phyloP scores from a whole-genome alignment of 2,888 invertebrate species.

The Archaeoteleia sp. region DNA sequence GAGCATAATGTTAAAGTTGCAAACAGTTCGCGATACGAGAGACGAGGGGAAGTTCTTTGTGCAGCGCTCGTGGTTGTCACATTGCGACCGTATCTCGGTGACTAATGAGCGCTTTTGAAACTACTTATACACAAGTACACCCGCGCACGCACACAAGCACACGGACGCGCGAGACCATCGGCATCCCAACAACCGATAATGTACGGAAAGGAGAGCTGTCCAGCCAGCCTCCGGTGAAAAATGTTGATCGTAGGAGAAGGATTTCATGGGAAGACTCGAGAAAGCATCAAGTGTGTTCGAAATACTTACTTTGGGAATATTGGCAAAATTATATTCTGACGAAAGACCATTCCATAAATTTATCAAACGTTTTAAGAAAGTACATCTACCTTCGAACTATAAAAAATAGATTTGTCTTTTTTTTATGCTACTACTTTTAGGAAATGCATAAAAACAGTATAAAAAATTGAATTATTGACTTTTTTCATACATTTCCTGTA shows the following conservation, averaged over 20 bases:
- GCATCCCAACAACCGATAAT: conserved; percentile 37
- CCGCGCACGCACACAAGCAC: conserved; percentile 27
- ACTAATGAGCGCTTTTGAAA: conserved; percentile 70
- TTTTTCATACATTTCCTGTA: too few relatives aligned
- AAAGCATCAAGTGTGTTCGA: conserved; percentile 32
- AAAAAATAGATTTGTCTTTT: too few relatives aligned
- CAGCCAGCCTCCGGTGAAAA: conserved; percentile 34
- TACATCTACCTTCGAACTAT: too few relatives aligned
- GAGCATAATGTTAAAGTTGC: conserved; percentile 70
- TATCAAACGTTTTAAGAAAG: too few relatives aligned
- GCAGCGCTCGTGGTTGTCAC: conserved; percentile 62
- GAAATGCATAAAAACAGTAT: too few relatives aligned
- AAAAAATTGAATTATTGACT: too few relatives aligned
- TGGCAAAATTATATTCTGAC: conserved; percentile 16
- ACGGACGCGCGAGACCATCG: conserved; percentile 27
- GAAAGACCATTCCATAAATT: neutral
- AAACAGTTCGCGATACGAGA: conserved; percentile 65
- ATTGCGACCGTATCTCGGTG: conserved; percentile 68
- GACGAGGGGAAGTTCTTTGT: conserved; percentile 69
- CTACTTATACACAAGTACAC: conserved; percentile 51
- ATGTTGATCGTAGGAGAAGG: conserved; percentile 38
- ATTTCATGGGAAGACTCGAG: conserved; percentile 29
- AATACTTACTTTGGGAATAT: conserved; percentile 32
- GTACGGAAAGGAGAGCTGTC: conserved; percentile 36
- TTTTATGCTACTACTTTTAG: too few relatives aligned